phyloP scores from a whole-genome alignment of 1,140 invertebrate genomes.

The Ephestia elutella region DNA sequence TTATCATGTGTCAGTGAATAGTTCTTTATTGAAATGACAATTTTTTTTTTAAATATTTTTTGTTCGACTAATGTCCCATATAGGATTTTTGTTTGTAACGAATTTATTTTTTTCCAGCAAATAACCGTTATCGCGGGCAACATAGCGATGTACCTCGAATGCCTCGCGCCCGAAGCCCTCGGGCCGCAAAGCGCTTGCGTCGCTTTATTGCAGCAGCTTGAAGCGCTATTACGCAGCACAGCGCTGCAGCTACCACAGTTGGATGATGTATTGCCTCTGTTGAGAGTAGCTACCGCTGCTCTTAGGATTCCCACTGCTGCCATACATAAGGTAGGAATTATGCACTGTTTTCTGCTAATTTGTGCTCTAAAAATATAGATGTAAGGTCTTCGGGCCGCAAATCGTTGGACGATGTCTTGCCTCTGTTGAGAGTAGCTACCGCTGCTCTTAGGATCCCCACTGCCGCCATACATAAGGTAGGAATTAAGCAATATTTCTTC shows the following conservation, averaged over 20 bases:
- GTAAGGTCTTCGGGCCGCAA: no score
- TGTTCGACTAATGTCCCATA: no score
- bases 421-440: constrained; percentile 89
- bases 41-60: no score
- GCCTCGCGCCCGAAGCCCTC: constrained; percentile 88
- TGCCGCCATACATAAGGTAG: constrained; percentile 85
- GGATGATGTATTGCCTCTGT: constrained; percentile 83
- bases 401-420: constrained; percentile 62
- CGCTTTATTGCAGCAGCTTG: constrained; percentile 86
- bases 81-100: no score
- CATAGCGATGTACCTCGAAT: constrained; percentile 94
- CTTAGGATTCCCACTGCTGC: constrained; percentile 89
- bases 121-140: constrained; percentile 76
- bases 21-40: no score
- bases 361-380: neutral
- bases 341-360: neutral
- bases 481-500: neutral
- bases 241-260: constrained; percentile 83
- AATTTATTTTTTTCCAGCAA: constrained; percentile 35
- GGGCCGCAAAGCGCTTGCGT: constrained; percentile 84
- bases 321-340: constrained; percentile 80
- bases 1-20: no score
- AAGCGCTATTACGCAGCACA: constrained; percentile 88
- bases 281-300: constrained; percentile 90
- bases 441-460: constrained; percentile 89